Conservation (phyloP, 1,140 invertebrate genomes). For the Brachionus calyciflorus region DNA sequence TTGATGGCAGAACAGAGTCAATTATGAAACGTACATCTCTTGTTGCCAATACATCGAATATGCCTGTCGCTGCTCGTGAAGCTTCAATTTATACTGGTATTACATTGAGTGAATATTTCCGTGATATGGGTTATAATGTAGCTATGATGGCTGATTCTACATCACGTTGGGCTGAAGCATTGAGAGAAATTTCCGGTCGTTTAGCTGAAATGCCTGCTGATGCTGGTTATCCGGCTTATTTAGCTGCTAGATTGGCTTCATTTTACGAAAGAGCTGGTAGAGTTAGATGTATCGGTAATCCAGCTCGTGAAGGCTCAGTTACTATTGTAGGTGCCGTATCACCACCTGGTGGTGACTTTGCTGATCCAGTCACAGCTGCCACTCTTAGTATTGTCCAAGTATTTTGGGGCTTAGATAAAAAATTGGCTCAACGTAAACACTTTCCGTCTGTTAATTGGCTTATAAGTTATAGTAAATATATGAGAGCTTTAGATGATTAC, state of each 20-base stretch:
- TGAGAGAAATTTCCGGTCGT: constrained; percentile 99
- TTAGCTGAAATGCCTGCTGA: constrained; percentile 99
- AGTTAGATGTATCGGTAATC: constrained; percentile 93
- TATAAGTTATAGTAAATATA: constrained; percentile 98
- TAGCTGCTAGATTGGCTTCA: constrained; percentile 92
- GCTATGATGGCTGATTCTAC: constrained; percentile 99
- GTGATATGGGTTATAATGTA: constrained; percentile 99
- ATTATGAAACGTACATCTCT: constrained; percentile 99
- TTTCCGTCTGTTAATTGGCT: constrained; percentile 99
- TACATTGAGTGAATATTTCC: constrained; percentile 94
- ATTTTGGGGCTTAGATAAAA: constrained; percentile 99
- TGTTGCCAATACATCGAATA: constrained; percentile 99
- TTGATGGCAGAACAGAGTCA: constrained; percentile 88
- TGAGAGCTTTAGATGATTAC: constrained; percentile 94
- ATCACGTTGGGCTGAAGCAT: constrained; percentile 98
- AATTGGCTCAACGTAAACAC: constrained; percentile 97
- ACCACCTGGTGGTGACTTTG: constrained; percentile 99
- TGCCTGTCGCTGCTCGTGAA: constrained; percentile 99
- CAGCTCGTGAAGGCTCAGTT: constrained; percentile 92
- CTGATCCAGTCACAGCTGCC: constrained; percentile 97
- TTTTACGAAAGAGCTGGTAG: constrained; percentile 99
- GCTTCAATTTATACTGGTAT: constrained; percentile 99
- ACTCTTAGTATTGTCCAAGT: constrained; percentile 99
- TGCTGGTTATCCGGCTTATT: constrained; percentile 95
- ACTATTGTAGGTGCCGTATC: constrained; percentile 99